A percentile compares a stretch with the other conserved stretches of the same genome.
phyloP scores from a whole-genome alignment of 2,888 invertebrate species.

The Pterostichus madidus region DNA sequence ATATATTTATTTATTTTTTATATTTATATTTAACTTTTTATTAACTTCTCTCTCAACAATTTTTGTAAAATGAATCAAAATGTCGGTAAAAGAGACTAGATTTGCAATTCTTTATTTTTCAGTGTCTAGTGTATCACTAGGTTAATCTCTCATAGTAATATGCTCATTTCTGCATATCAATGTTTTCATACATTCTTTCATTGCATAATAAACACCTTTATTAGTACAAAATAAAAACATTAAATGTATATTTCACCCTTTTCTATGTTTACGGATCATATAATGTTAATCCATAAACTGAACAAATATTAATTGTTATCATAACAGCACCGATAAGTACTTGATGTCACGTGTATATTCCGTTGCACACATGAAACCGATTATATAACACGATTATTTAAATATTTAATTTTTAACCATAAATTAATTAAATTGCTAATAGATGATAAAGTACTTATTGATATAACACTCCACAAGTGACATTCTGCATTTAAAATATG shows the following conservation, averaged over 20 bases:
- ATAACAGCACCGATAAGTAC: neutral
- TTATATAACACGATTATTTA: constrained; percentile 4
- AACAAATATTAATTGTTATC: constrained; percentile 46
- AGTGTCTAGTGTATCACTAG: no score
- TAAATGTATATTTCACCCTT: constrained; percentile 8
- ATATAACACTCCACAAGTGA: constrained; percentile 19
- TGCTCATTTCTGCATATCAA: neutral
- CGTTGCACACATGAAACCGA: constrained; percentile 16
- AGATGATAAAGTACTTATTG: constrained; percentile 12
- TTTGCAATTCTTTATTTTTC: no score
- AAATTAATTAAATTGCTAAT: constrained; percentile 39
- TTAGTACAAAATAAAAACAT: constrained; percentile 28
- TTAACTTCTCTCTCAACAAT: no score
- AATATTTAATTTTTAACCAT: constrained; percentile 19
- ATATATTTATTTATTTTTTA: no score
- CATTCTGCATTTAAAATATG: neutral
- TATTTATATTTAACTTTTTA: no score
- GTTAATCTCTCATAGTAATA: neutral
- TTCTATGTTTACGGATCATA: constrained; percentile 30
- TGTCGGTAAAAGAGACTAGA: neutral
- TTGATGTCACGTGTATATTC: constrained; percentile 10
- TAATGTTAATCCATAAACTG: constrained; percentile 40
- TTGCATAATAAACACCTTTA: constrained; percentile 12
- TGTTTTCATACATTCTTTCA: neutral
- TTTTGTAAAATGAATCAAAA: no score